These are phyloP conservation scores for Whitmania pigra DNA, from an alignment of 1,140 invertebrate species.

Conservation along the genomic window DNA sequence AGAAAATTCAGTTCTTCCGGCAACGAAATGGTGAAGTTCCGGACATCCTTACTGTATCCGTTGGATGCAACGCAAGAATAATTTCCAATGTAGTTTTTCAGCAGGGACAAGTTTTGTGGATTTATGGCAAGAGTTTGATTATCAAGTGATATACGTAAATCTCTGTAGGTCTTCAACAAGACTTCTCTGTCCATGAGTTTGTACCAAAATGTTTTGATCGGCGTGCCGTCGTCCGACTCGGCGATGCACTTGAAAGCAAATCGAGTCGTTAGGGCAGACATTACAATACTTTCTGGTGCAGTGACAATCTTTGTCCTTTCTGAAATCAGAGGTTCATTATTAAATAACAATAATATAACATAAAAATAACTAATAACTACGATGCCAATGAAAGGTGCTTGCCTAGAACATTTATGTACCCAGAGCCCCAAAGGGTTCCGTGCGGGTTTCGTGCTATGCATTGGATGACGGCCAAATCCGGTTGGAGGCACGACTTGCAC, in stretches of 20 bases:
- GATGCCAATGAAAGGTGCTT: background rate
- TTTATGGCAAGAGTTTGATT: background rate
- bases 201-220: conserved; percentile 14
- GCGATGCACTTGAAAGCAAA: conserved; percentile 17
- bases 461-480: conserved; percentile 20
- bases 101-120: background rate
- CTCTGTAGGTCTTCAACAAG: background rate
- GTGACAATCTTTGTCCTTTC: conserved; percentile 12
- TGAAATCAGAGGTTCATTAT: background rate
- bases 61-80: conserved; percentile 22
- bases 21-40: background rate
- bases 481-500: conserved; percentile 14
- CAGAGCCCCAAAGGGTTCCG: conserved; percentile 7
- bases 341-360: background rate
- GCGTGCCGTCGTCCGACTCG: conserved; percentile 21
- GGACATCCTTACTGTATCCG: conserved; percentile 9
- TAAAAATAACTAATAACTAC: no score
- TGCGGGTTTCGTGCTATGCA: conserved; percentile 21
- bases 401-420: conserved; percentile 25
- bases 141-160: background rate
- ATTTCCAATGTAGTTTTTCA: conserved; percentile 8
- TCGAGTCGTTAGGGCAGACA: background rate
- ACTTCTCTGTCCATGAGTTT: background rate
- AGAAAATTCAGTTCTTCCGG: background rate
- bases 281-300: background rate